A percentile compares a stretch with the other conserved stretches of the same genome.
Conservation (phyloP, 2,797 vertebrate species). For the Eulemur albifrons region DNA sequence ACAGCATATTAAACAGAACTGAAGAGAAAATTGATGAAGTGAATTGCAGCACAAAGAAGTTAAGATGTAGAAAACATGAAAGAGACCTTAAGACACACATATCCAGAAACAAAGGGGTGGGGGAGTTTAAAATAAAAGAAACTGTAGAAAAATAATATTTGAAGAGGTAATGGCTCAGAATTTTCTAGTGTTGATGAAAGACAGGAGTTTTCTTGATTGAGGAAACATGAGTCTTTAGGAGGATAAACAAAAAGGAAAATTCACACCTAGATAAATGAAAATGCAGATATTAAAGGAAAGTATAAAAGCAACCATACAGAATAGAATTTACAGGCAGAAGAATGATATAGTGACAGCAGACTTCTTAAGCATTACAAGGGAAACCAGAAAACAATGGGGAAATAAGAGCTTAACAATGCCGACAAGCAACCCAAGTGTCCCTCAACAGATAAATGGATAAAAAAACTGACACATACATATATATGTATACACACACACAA, state of each 20-base stretch:
- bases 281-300: not conserved
- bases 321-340: not conserved
- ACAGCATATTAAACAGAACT: not conserved
- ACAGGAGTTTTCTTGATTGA: not conserved
- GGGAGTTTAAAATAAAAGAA: not conserved
- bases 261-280: not conserved
- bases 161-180: not conserved
- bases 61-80: not conserved
- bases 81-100: not conserved
- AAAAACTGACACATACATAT: not conserved
- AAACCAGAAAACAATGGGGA: not conserved
- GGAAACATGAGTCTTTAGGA: not conserved
- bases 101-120: not conserved
- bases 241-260: not conserved
- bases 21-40: not conserved
- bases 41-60: not conserved
- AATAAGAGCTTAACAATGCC: not conserved
- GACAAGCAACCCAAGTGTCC: not conserved
- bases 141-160: not conserved
- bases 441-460: not conserved
- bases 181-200: conserved; percentile 15
- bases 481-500: not conserved
- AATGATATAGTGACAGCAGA: not conserved
- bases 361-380: not conserved
- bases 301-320: not conserved